A percentile compares a stretch with the other conserved stretches of the same genome.
phyloP scores from a whole-genome alignment of 2,888 invertebrate genomes.

The Sphinx pinastri region DNA sequence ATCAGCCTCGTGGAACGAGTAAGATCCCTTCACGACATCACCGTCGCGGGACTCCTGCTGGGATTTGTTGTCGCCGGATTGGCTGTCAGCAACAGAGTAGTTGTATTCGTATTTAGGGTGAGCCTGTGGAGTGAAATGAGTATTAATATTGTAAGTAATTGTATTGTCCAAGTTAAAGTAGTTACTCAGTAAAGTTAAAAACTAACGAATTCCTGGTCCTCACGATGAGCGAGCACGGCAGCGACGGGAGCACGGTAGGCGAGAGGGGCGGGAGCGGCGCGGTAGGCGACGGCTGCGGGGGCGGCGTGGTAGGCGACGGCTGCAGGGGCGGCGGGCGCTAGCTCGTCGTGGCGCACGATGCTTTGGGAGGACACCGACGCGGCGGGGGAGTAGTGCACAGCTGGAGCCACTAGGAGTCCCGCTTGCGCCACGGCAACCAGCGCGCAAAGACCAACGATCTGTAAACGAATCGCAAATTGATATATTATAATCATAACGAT shows the following conservation, averaged over 20 bases:
- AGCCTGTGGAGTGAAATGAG: slow-evolving; percentile 47
- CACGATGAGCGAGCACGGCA: slow-evolving; percentile 36
- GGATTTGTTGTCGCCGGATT: slow-evolving; percentile 78
- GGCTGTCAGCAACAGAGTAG: slow-evolving; percentile 73
- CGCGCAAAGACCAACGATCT: slow-evolving; percentile 51
- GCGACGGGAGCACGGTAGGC: slow-evolving; percentile 41
- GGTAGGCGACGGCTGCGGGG: slow-evolving; percentile 44
- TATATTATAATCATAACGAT: not conserved
- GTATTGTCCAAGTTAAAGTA: not conserved
- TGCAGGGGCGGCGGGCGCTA: slow-evolving; percentile 39
- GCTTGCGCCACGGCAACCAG: slow-evolving; percentile 63
- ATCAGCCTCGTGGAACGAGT: slow-evolving; percentile 78
- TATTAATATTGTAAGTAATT: not conserved
- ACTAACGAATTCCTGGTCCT: slow-evolving; percentile 37
- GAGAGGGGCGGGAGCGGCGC: slow-evolving; percentile 41
- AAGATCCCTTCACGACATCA: slow-evolving; percentile 82
- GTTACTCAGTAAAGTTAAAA: not conserved
- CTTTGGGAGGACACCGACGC: slow-evolving; percentile 61
- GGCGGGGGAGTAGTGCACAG: slow-evolving; percentile 47
- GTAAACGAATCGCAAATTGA: not conserved
- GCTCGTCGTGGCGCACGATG: slow-evolving; percentile 55
- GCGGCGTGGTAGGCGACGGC: slow-evolving; percentile 31
- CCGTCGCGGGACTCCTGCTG: slow-evolving; percentile 78
- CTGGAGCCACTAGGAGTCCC: slow-evolving; percentile 45
- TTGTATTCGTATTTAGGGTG: slow-evolving; percentile 76